phyloP scores from a whole-genome alignment of 2,797 vertebrate species.

The Sciurus vulgaris region DNA sequence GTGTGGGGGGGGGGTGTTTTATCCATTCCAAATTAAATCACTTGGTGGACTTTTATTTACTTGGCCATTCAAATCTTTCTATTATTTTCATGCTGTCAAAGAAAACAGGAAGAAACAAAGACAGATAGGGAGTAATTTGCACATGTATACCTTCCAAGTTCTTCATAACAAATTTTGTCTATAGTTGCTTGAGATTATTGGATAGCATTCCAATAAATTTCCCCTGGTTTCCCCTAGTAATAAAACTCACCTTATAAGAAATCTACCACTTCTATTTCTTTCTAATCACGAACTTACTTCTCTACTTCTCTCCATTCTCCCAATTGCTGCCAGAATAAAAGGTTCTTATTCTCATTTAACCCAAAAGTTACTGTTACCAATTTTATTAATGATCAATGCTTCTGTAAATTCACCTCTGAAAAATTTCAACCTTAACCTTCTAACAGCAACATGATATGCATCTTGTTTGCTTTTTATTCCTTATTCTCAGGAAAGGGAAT shows the following conservation, averaged over 20 bases:
- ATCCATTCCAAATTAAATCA: conserved; percentile 31
- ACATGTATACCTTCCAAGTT: not conserved
- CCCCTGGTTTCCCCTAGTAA: not conserved
- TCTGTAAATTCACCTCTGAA: not conserved
- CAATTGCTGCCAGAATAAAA: not conserved
- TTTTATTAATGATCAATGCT: not conserved
- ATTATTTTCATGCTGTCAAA: conserved; percentile 39
- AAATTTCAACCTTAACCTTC: not conserved
- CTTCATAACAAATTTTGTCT: not conserved
- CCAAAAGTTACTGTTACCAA: not conserved
- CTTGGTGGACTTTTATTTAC: conserved; percentile 6
- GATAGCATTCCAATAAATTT: not conserved
- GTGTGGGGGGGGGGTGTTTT: not conserved
- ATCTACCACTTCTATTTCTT: not conserved
- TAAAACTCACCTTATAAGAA: not conserved
- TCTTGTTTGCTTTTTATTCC: not conserved
- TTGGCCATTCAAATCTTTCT: conserved; percentile 21
- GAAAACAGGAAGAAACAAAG: conserved; percentile 33
- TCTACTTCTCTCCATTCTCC: not conserved
- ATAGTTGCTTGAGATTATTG: not conserved
- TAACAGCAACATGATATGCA: not conserved
- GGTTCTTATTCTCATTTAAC: not conserved
- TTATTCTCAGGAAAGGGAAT: not conserved
- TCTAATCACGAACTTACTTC: not conserved
- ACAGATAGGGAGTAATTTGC: not conserved